These are phyloP conservation scores for Drosophila limbata DNA, from an alignment of 2,888 invertebrate genomes.

Conservation along the genomic window DNA sequence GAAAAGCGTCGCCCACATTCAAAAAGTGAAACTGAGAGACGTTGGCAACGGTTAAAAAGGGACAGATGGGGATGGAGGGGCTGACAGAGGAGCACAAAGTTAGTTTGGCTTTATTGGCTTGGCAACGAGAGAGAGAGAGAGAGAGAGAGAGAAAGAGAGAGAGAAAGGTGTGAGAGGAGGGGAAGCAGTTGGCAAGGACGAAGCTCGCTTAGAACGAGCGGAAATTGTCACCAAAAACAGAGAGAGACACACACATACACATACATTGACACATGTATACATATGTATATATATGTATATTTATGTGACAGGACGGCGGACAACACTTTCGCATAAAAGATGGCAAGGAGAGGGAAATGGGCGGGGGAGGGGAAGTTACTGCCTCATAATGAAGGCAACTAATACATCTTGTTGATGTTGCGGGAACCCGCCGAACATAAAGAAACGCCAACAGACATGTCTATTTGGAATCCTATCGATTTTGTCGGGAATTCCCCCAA, in stretches of 20 bases:
- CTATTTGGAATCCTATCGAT: conserved; percentile 75
- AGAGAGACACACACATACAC: conserved; percentile 37
- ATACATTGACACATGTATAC: conserved; percentile 3
- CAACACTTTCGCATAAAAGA: conserved; percentile 54
- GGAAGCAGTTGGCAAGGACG: conserved; percentile 65
- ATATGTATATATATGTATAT: conserved; percentile 8
- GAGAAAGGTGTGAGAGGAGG: background rate
- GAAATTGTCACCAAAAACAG: conserved; percentile 62
- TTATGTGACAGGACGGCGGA: conserved; percentile 41
- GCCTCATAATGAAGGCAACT: conserved; percentile 75
- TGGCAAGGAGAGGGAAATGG: background rate
- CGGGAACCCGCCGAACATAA: conserved; percentile 44
- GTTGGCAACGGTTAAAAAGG: conserved; percentile 54
- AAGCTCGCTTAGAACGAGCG: conserved; percentile 42
- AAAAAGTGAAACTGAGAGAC: conserved; percentile 79
- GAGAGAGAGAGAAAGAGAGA: no score
- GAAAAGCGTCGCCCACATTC: conserved; percentile 55
- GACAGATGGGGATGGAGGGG: conserved; percentile 27
- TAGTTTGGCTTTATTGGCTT: conserved; percentile 32
- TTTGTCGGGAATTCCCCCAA: conserved; percentile 60
- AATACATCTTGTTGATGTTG: conserved; percentile 73
- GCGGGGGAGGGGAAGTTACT: conserved; percentile 1
- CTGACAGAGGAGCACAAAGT: conserved; percentile 44
- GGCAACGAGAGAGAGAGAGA: background rate
- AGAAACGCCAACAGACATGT: conserved; percentile 64